Evolutionary conservation across 2,888 invertebrate species (phyloP), one percentile per base, ranked within the genome.

Genomic region (Heliconius ismenius): DNA sequence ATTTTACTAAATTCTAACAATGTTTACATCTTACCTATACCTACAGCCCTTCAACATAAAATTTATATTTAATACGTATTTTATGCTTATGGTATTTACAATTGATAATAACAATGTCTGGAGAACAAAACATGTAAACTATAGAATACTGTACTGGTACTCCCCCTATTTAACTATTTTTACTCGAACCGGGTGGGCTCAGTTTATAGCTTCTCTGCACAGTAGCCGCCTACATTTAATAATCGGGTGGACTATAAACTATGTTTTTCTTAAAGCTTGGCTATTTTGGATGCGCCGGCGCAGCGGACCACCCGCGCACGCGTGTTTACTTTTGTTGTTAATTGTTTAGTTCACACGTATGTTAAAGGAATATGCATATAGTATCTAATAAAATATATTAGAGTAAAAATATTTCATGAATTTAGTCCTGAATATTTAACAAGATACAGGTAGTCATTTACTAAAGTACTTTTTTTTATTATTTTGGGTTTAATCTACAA

Each of bases 181-280:
- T 89, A 88, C 84, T 81, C 80, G 70, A 67, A 60, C 89, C 83
- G 86, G 87, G 90, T 93, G 93, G 93, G 93, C 86, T 84, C 85
- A 82, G 88, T 93, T 93, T 89, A 92, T 89, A 82, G 85, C 85
- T 86, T 83, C 82, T 83, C 84, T 83, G 84, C 83, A 86, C 92
- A 90, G 91, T 92, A 93, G 93, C 92, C 88, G 90, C 86, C 89
- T 90, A 88, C 88, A 87, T 92, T 89, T 92, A 91, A 92, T 91
- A 92, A 91, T 90, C 91, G 83, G 85, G 82, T 82, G 82, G 85
- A 83, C 88, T 88, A 89, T 92, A 91, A 92, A 93, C 91, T 89
- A 91, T 91, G 93, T 92, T 93, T 92, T 93, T 91, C 92, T 91
- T 92, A 89, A 88, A 88, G 87, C 89, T 85, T 83, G 85, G 89